Conservation (phyloP, 1,140 invertebrate species). For the Drosophila ficusphila region DNA sequence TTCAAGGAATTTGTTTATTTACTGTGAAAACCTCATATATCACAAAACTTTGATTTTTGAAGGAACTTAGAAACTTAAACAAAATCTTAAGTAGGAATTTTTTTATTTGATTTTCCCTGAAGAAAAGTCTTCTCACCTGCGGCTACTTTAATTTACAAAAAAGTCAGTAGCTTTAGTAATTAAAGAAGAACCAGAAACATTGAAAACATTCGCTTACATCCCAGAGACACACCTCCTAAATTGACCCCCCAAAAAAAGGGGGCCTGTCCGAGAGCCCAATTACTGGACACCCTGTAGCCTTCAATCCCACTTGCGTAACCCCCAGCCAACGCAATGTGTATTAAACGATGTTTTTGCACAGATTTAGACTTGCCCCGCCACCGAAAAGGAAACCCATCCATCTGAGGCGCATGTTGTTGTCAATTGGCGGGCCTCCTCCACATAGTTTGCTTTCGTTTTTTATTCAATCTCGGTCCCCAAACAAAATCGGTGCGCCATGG, state of each 20-base stretch:
- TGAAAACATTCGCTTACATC: background rate
- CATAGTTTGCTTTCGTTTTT: conserved; percentile 59
- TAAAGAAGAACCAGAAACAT: background rate
- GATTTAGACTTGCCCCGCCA: conserved; percentile 33
- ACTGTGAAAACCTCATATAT: too few species aligned
- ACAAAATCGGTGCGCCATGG: conserved; percentile 64
- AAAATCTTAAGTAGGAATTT: too few species aligned
- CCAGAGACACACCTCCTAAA: background rate
- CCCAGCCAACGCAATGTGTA: conserved; percentile 1
- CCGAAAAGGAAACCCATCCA: conserved; percentile 66
- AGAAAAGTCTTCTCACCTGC: too few species aligned
- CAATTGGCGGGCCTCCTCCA: conserved; percentile 69
- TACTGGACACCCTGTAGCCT: conserved; percentile 41
- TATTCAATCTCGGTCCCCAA: conserved; percentile 53
- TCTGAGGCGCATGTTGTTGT: conserved; percentile 44
- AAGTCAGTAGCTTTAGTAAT: too few species aligned
- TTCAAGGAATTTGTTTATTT: too few species aligned
- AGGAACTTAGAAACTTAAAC: too few species aligned
- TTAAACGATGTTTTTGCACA: conserved; percentile 4
- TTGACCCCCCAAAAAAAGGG: conserved; percentile 1
- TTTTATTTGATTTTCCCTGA: too few species aligned
- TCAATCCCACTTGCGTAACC: background rate
- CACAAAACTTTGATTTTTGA: too few species aligned
- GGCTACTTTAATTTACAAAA: background rate
- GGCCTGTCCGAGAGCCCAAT: conserved; percentile 21